Percentiles rank a stretch among this genome's conserved stretches.
Evolutionary conservation across 2,888 invertebrate genomes (phyloP).

Genomic region (Spilarctia lutea): DNA sequence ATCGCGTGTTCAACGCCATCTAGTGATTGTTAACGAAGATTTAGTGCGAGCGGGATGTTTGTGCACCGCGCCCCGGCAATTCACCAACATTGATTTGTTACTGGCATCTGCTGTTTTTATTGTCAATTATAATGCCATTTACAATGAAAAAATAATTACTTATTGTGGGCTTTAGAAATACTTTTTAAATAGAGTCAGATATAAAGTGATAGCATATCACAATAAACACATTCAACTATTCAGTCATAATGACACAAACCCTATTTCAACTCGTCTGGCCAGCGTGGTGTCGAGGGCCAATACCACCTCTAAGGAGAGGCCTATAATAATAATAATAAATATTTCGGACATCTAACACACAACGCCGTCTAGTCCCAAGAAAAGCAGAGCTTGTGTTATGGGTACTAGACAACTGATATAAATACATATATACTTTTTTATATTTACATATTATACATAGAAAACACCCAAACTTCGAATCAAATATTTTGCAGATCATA

Average conservation of each 20-base stretch:
- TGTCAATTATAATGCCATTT: conserved; percentile 63
- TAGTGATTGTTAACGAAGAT: conserved; percentile 71
- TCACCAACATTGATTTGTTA: conserved; percentile 72
- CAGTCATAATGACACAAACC: background rate
- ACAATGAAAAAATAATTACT: conserved; percentile 50
- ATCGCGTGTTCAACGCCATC: conserved; percentile 74
- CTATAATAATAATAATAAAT: too few relatives aligned
- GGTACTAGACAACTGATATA: too few relatives aligned
- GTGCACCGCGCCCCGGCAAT: conserved; percentile 43
- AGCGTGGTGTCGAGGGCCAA: too few relatives aligned
- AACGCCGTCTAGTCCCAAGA: too few relatives aligned
- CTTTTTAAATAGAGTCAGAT: background rate
- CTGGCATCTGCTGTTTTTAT: conserved; percentile 60
- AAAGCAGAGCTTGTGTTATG: too few relatives aligned
- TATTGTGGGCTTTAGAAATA: background rate
- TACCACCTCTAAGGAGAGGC: too few relatives aligned
- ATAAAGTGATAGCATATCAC: background rate
- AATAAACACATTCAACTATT: background rate
- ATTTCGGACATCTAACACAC: too few relatives aligned
- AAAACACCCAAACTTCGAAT: too few relatives aligned
- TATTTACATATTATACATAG: too few relatives aligned
- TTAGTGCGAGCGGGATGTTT: conserved; percentile 61
- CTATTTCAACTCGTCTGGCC: too few relatives aligned
- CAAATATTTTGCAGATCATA: too few relatives aligned
- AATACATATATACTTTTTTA: too few relatives aligned